Evolutionary conservation across 35 echinoderm and acorn worm genomes (phyloP).

Genomic region (Holothuria glaberrima): DNA sequence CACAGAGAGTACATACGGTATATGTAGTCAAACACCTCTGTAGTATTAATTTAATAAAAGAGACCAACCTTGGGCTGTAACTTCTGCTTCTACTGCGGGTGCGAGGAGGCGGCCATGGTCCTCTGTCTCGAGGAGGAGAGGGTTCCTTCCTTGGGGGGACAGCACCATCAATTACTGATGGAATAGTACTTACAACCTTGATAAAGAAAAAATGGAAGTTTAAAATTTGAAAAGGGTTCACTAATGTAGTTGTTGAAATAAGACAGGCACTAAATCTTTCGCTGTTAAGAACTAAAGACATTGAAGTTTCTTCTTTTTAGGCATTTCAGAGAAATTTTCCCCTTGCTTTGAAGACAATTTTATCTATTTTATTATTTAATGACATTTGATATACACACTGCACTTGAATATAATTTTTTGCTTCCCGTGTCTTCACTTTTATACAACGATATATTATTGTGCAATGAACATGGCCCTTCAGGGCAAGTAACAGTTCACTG

Average conservation of each 20-base stretch:
- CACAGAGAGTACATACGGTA: no score
- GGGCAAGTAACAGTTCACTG: no score
- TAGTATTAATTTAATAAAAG: no score
- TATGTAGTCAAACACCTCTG: no score
- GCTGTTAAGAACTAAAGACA: neutral
- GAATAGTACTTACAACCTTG: neutral
- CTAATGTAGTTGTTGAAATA: no score
- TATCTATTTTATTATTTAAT: neutral
- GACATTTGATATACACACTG: neutral
- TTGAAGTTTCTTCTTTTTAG: neutral
- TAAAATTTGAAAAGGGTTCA: neutral
- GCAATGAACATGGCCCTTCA: no score
- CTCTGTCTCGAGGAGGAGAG: neutral
- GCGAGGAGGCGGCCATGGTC: neutral
- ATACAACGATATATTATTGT: no score
- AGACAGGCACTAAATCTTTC: no score
- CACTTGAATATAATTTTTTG: neutral
- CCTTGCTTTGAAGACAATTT: neutral
- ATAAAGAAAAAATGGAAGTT: neutral
- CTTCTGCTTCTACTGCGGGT: conserved; percentile 49
- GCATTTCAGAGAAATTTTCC: neutral
- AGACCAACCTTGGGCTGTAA: conserved; percentile 22
- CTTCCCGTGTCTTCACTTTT: no score
- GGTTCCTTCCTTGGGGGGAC: neutral
- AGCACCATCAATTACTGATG: neutral